A percentile compares a stretch with the other conserved stretches of the same genome.
These are phyloP conservation scores for Micoletzkya japonica DNA, from an alignment of 2,888 invertebrate species.

Conservation along the genomic window DNA sequence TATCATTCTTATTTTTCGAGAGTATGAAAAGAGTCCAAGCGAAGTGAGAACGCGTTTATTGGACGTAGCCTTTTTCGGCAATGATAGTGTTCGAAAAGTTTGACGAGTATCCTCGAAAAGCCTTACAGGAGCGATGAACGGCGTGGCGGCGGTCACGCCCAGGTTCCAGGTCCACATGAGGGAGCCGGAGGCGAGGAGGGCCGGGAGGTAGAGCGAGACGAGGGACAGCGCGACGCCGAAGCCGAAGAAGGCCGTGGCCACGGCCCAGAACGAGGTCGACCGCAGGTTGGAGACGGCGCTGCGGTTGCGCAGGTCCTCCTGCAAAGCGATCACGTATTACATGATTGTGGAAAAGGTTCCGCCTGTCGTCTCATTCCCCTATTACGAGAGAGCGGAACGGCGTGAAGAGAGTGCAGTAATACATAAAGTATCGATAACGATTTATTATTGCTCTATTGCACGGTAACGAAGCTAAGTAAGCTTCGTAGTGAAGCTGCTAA, in stretches of 20 bases:
- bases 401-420: too few species aligned
- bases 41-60: too few species aligned
- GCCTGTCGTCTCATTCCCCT: not conserved
- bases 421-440: not conserved
- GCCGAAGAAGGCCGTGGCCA: not conserved
- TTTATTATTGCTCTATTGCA: too few species aligned
- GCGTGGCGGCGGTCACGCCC: slow-evolving; percentile 20
- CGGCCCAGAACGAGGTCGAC: slow-evolving; percentile 25
- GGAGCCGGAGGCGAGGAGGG: slow-evolving; percentile 9
- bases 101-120: not conserved
- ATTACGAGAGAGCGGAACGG: not conserved
- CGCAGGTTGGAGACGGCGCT: slow-evolving; percentile 16
- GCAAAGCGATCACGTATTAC: not conserved
- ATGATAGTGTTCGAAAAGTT: not conserved
- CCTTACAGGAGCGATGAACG: slow-evolving; percentile 14
- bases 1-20: too few species aligned
- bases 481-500: too few species aligned
- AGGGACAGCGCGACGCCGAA: slow-evolving; percentile 5
- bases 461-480: too few species aligned
- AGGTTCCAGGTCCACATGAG: slow-evolving; percentile 20
- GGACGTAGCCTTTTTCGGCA: too few species aligned
- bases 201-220: slow-evolving; percentile 18
- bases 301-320: not conserved
- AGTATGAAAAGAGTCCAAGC: too few species aligned
- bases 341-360: not conserved